Percentiles rank a stretch among this genome's conserved stretches.
Evolutionary conservation across 2,797 vertebrate genomes (phyloP).

Genomic region (Thaleichthys pacificus): DNA sequence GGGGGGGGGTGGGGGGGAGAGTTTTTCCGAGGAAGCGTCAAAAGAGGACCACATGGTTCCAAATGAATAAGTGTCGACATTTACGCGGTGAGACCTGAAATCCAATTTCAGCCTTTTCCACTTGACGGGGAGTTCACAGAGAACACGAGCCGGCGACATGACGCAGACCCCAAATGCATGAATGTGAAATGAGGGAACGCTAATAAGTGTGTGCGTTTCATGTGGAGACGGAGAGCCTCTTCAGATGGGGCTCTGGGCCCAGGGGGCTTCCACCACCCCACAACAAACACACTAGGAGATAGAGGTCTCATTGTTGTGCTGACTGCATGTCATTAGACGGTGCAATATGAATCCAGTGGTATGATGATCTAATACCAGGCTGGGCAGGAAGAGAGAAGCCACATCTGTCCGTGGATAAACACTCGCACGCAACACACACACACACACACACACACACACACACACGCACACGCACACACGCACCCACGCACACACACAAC

Average conservation of each 20-base stretch:
- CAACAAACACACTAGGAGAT: slow-evolving; percentile 28
- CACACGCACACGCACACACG: no score
- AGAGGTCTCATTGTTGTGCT: slow-evolving; percentile 43
- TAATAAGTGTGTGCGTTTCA: slow-evolving; percentile 14
- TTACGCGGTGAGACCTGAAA: not conserved
- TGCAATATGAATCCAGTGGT: slow-evolving; percentile 10
- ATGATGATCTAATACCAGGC: slow-evolving; percentile 18
- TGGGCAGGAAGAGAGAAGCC: slow-evolving; percentile 24
- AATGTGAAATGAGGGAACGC: no score
- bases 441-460: not conserved
- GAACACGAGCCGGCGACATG: not conserved
- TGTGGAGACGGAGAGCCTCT: slow-evolving; percentile 36
- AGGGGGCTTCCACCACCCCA: slow-evolving; percentile 32
- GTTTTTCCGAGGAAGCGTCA: not conserved
- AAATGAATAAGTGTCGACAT: not conserved
- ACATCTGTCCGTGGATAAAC: slow-evolving; percentile 36
- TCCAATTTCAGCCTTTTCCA: not conserved
- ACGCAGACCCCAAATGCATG: no score
- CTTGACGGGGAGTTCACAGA: not conserved
- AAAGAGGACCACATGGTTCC: not conserved
- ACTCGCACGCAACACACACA: not conserved
- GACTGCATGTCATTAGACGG: slow-evolving; percentile 25
- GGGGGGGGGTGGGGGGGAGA: no score
- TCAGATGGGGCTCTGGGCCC: slow-evolving; percentile 39
- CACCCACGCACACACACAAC: no score